phyloP scores from a whole-genome alignment of 2,113 vertebrate species.

The Acanthisitta chloris region DNA sequence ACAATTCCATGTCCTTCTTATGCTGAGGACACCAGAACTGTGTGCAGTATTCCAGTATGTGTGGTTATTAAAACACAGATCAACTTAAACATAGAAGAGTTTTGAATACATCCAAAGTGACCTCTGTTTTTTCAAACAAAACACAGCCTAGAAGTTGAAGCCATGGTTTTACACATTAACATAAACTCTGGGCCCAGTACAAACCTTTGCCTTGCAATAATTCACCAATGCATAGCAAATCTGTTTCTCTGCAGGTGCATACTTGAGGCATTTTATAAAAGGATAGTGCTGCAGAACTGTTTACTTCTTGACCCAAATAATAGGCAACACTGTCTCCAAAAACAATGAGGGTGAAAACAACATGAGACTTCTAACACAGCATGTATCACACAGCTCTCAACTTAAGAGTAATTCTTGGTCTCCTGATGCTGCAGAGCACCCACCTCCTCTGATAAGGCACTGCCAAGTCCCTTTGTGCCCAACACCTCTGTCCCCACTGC shows the following conservation, averaged over 20 bases:
- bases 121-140: neutral
- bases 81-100: fast-evolving
- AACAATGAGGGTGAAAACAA: neutral
- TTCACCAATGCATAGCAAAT: neutral
- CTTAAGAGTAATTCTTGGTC: neutral
- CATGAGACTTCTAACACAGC: neutral
- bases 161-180: neutral
- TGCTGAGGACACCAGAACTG: too few relatives aligned
- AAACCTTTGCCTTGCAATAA: neutral
- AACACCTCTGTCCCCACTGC: too few relatives aligned
- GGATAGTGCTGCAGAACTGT: neutral
- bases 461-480: too few relatives aligned
- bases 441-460: neutral
- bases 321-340: neutral
- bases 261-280: neutral
- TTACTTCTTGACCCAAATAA: neutral
- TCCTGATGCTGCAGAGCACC: neutral
- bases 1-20: too few relatives aligned
- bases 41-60: too few relatives aligned
- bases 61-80: neutral
- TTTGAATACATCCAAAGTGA: neutral
- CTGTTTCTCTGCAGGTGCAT: neutral
- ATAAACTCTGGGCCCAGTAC: neutral
- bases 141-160: neutral
- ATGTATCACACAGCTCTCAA: neutral